phyloP scores from a whole-genome alignment of 2,888 invertebrate species.

The Drosophila algonquin region DNA sequence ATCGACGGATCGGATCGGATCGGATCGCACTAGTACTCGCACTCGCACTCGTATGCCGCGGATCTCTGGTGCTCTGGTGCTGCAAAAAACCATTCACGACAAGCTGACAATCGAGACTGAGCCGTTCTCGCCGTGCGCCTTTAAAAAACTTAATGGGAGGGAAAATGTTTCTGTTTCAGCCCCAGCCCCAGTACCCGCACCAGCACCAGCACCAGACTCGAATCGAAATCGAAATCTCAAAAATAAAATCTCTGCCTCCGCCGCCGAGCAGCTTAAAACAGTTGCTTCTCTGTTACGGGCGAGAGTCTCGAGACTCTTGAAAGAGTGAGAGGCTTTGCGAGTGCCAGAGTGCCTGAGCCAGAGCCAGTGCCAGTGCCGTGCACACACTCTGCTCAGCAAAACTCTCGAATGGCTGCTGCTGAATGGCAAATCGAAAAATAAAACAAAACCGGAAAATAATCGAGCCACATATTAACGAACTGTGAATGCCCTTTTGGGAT shows the following conservation, averaged over 20 bases:
- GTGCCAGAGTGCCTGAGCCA: slow-evolving; percentile 21
- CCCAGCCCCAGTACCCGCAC: slow-evolving; percentile 39
- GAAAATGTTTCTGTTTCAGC: slow-evolving; percentile 65
- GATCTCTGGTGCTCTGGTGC: slow-evolving; percentile 61
- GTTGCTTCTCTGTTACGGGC: slow-evolving; percentile 48
- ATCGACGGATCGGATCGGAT: slow-evolving; percentile 11
- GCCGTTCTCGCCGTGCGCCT: slow-evolving; percentile 79
- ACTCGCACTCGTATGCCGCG: slow-evolving; percentile 44
- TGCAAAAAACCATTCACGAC: slow-evolving; percentile 81
- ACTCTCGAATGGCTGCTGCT: slow-evolving; percentile 57
- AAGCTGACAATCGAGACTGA: slow-evolving; percentile 83
- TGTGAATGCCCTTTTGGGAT: slow-evolving; percentile 44
- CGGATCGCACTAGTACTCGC: slow-evolving; percentile 7
- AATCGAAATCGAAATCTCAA: slow-evolving; percentile 49
- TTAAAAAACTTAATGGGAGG: slow-evolving; percentile 79
- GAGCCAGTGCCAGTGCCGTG: slow-evolving; percentile 58
- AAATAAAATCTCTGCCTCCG: slow-evolving; percentile 23
- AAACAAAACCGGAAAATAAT: slow-evolving; percentile 74
- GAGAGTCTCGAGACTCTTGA: slow-evolving; percentile 40
- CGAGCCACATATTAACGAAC: slow-evolving; percentile 34
- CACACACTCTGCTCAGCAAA: slow-evolving; percentile 41
- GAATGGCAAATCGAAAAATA: slow-evolving; percentile 75
- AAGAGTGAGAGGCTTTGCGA: slow-evolving; percentile 17
- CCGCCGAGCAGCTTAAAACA: slow-evolving; percentile 49
- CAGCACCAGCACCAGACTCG: slow-evolving; percentile 52